Evolutionary conservation across 2,113 vertebrate genomes (phyloP).

Genomic region (Ardeotis arabs): DNA sequence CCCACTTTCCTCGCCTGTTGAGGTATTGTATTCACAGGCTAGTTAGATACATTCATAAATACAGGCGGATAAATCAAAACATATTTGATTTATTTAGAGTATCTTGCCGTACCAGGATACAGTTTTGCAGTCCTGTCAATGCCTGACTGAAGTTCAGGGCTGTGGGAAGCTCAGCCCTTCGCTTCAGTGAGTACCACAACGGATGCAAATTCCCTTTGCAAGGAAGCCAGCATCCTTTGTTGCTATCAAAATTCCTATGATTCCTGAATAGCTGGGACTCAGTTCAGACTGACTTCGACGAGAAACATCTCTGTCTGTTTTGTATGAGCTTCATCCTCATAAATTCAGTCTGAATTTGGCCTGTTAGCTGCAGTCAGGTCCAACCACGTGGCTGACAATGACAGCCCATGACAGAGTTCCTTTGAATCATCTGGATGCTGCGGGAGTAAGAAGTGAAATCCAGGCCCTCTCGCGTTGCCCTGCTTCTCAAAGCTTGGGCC

Average conservation of each 20-base stretch:
- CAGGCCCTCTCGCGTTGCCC: neutral
- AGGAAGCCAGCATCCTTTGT: neutral
- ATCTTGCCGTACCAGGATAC: neutral
- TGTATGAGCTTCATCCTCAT: neutral
- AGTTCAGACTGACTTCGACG: neutral
- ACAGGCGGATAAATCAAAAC: neutral
- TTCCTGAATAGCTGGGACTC: neutral
- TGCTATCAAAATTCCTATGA: neutral
- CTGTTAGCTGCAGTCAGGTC: neutral
- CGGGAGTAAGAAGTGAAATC: neutral
- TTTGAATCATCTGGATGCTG: neutral
- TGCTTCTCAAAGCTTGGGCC: neutral
- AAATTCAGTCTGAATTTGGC: neutral
- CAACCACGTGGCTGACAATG: neutral
- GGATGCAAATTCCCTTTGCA: neutral
- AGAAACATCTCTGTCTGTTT: neutral
- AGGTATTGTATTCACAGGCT: neutral
- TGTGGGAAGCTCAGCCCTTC: neutral
- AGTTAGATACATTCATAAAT: neutral
- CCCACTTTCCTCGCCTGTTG: neutral
- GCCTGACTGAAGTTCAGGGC: neutral
- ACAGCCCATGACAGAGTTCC: neutral
- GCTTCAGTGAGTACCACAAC: neutral
- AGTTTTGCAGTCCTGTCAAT: neutral
- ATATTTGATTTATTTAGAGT: neutral